These are phyloP conservation scores for Acleris laterana DNA, from an alignment of 2,888 invertebrate genomes.

Conservation along the genomic window DNA sequence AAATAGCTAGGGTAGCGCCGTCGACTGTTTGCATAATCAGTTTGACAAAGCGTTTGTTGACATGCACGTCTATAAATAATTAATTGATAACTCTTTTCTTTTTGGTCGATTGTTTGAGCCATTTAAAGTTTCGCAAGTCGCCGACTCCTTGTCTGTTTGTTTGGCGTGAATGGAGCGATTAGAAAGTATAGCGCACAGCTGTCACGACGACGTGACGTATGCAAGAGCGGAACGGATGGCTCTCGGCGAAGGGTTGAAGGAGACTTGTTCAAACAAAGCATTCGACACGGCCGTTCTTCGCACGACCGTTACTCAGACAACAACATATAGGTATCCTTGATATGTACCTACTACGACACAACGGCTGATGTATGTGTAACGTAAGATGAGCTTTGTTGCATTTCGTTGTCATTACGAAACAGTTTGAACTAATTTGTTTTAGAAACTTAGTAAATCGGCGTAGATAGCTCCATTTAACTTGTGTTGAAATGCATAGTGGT, in stretches of 20 bases:
- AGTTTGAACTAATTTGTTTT: slow-evolving; percentile 33
- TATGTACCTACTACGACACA: slow-evolving; percentile 43
- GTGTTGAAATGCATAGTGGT: not conserved
- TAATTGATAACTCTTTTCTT: slow-evolving; percentile 69
- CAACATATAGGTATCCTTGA: slow-evolving; percentile 45
- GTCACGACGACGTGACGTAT: slow-evolving; percentile 79
- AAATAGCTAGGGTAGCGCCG: slow-evolving; percentile 19
- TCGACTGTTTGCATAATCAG: slow-evolving; percentile 50
- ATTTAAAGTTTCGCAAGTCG: slow-evolving; percentile 74
- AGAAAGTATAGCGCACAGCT: slow-evolving; percentile 80
- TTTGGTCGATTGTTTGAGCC: slow-evolving; percentile 69
- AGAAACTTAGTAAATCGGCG: slow-evolving; percentile 24
- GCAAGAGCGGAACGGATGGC: slow-evolving; percentile 79
- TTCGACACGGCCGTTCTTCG: slow-evolving; percentile 69
- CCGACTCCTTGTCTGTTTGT: slow-evolving; percentile 69
- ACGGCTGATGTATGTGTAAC: slow-evolving; percentile 34
- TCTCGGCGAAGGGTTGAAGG: slow-evolving; percentile 75
- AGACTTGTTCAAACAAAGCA: slow-evolving; percentile 74
- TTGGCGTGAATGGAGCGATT: slow-evolving; percentile 77
- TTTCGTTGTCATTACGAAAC: slow-evolving; percentile 23
- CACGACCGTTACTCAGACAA: slow-evolving; percentile 62
- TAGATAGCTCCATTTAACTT: not conserved
- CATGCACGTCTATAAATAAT: slow-evolving; percentile 66
- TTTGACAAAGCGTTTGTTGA: slow-evolving; percentile 56
- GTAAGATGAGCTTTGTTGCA: slow-evolving; percentile 27